phyloP scores from a whole-genome alignment of 92 coral and sea anemone genomes.

The Phenganax stokvisi region DNA sequence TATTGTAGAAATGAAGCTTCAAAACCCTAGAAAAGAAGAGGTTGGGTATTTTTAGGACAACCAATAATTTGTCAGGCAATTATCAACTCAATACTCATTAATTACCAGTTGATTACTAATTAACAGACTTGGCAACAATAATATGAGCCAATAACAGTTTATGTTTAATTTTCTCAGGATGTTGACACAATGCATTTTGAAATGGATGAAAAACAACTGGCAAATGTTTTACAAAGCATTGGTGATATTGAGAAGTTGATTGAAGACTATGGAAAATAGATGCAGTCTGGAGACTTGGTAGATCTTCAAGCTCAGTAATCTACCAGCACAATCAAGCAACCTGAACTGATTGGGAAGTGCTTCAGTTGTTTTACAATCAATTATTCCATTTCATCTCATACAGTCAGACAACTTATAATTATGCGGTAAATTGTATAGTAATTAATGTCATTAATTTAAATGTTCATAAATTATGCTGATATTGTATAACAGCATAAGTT shows the following conservation, averaged over 20 bases:
- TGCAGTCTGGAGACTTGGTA: no score
- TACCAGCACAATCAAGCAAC: no score
- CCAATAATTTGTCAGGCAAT: background rate
- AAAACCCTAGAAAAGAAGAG: conserved; percentile 49
- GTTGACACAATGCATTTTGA: conserved; percentile 78
- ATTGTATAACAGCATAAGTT: conserved; percentile 77
- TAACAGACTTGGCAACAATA: background rate
- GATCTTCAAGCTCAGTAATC: no score
- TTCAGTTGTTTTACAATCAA: no score
- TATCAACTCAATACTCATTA: background rate
- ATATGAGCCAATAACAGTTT: background rate
- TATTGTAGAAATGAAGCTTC: conserved; percentile 91
- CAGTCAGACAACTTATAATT: no score
- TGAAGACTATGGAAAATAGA: conserved; percentile 66
- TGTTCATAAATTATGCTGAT: conserved; percentile 33
- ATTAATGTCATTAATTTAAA: no score
- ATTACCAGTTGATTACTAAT: background rate
- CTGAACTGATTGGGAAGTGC: no score
- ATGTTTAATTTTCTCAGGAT: conserved; percentile 50
- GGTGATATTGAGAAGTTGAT: conserved; percentile 82
- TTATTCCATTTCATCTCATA: no score
- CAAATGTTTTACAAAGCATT: conserved; percentile 65
- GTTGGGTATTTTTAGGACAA: conserved; percentile 3
- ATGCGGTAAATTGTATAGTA: no score
- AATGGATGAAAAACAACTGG: conserved; percentile 84